Base-by-base conservation (phyloP, 2,113 vertebrate species). In the Callionymus lyra region DNA sequence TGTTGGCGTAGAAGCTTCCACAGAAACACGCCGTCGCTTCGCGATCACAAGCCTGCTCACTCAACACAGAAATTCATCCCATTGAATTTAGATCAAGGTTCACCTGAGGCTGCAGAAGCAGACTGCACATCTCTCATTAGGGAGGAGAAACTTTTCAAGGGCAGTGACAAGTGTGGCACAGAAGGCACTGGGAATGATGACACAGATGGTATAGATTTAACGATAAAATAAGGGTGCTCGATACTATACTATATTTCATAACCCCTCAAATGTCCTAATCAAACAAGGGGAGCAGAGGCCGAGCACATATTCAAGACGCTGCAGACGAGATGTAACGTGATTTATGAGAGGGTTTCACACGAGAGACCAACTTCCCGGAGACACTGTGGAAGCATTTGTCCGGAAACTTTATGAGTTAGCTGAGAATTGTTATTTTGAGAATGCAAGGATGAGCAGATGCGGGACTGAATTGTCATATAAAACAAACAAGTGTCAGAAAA, bases 51-150 rank as follows among this genome's bases (percentile, higher is more conserved):
- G 41, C 41, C 41, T 32, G 34, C 37, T 68, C 64, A 62, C 70
- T 82, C 67, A 51, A 78, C 70, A 64, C 42, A 12, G 58, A 72
- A 80, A 58, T 61, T 59, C 61, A 56, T 72, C 68, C 36, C 34
- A 17, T 68, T 65, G 16, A 38, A 71, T 76, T 62, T 54, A 42
- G 15, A 60, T 72, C 63, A 61, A 54, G 47, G 48, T 65, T 64
- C 38, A 65, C 44, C 44, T 45, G 49, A 62, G 33, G 57, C 32
- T 9, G 14, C 2, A 17, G 33, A 38, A 46, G 16, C 41, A 14
- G 6, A 6, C 38, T 12, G 6, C 12, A 0, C 16, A 46, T 34
- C 12, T 32, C 44, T 33, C 31, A 41, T 1, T 21, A 10, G 38
- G 16, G 19, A 44, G 33, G 18, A 27, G 27, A 46, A 51, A 49